Evolutionary conservation across 2,797 vertebrate species (phyloP).

Genomic region (Eidolon dupreanum): DNA sequence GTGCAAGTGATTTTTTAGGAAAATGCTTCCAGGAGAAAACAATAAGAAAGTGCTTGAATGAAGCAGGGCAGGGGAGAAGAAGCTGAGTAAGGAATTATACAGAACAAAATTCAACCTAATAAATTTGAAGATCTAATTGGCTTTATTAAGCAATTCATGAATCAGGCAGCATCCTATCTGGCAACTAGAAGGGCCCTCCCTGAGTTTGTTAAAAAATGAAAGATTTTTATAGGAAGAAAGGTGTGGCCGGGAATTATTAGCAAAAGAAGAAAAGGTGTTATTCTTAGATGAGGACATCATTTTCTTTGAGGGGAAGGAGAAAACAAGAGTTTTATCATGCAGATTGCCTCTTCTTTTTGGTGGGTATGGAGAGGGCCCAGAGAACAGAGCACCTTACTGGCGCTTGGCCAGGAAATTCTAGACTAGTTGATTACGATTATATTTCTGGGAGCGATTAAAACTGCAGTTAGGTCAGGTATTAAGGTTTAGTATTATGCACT

Average conservation of each 20-base stretch:
- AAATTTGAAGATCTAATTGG: not conserved
- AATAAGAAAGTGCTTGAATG: not conserved
- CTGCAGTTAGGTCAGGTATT: not conserved
- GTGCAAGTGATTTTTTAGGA: not conserved
- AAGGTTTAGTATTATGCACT: not conserved
- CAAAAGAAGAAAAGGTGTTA: too few relatives aligned
- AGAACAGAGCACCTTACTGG: not conserved
- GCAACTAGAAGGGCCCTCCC: not conserved
- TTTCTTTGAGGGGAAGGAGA: not conserved
- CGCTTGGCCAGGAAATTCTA: not conserved
- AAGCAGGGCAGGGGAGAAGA: not conserved
- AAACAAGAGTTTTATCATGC: not conserved
- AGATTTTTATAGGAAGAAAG: not conserved
- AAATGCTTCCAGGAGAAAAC: not conserved
- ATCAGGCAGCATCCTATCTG: not conserved
- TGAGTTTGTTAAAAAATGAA: too few relatives aligned
- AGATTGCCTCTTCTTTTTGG: too few relatives aligned
- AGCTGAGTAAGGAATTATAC: not conserved
- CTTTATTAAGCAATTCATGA: not conserved
- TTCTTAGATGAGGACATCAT: not conserved
- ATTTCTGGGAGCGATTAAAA: not conserved
- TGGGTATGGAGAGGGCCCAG: not conserved
- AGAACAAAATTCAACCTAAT: not conserved
- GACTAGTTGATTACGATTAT: not conserved
- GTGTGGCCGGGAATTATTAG: not conserved